Evolutionary conservation across 2,888 invertebrate species (phyloP).

Genomic region (Plusia festucae): DNA sequence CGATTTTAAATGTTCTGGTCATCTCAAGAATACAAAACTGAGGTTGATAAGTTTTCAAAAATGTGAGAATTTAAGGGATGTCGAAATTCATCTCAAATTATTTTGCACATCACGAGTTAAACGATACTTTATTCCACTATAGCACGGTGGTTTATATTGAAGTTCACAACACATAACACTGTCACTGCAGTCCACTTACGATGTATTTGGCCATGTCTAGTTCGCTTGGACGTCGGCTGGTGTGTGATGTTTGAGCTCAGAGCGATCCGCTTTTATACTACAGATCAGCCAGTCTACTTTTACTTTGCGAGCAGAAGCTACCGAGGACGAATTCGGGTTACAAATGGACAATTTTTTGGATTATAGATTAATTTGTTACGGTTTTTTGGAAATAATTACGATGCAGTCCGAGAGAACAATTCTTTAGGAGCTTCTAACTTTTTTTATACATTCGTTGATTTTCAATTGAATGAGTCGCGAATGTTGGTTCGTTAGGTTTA

Average conservation of each 20-base stretch:
- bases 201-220: slow-evolving; percentile 86
- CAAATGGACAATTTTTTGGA: slow-evolving; percentile 75
- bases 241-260: slow-evolving; percentile 75
- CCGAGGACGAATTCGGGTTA: slow-evolving; percentile 81
- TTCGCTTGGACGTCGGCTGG: slow-evolving; percentile 72
- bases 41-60: neutral
- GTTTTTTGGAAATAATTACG: slow-evolving; percentile 6
- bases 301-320: slow-evolving; percentile 75
- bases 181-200: slow-evolving; percentile 87
- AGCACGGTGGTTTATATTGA: slow-evolving; percentile 33
- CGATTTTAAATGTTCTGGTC: neutral
- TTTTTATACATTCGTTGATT: neutral
- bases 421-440: neutral
- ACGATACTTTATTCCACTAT: slow-evolving; percentile 39
- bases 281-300: slow-evolving; percentile 83
- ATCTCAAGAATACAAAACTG: neutral
- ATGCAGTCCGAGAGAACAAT: too few relatives aligned
- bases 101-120: slow-evolving; percentile 34
- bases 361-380: slow-evolving; percentile 51
- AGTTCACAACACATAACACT: slow-evolving; percentile 53
- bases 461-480: too few relatives aligned
- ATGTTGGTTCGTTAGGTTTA: neutral
- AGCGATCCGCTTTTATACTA: slow-evolving; percentile 80
- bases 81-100: slow-evolving; percentile 11
- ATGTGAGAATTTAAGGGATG: neutral